Conservation (phyloP, 2,888 invertebrate species). For the Suillia variegata region DNA sequence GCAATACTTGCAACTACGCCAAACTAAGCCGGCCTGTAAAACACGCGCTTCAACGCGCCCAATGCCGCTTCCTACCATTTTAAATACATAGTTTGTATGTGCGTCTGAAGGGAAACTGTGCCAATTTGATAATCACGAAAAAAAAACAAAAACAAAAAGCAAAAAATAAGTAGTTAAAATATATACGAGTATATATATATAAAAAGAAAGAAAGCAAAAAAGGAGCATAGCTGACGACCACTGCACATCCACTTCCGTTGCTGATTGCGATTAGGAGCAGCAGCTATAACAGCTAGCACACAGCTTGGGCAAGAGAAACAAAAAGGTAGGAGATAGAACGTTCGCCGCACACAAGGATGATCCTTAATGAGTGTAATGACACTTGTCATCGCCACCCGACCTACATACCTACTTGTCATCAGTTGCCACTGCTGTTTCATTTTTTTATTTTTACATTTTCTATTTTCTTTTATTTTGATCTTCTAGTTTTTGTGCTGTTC, state of each 20-base stretch:
- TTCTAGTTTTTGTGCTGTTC: too few species aligned
- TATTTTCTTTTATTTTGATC: too few species aligned
- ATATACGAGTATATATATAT: too few species aligned
- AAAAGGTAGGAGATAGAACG: neutral
- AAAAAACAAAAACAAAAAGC: constrained; percentile 16
- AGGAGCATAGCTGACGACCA: neutral
- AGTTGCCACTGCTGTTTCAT: neutral
- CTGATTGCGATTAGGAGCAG: constrained; percentile 4
- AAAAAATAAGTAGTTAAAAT: constrained; percentile 44
- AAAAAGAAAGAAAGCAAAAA: constrained; percentile 3
- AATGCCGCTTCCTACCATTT: neutral
- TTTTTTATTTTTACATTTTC: neutral
- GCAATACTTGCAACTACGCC: constrained; percentile 1
- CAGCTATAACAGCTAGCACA: constrained; percentile 26
- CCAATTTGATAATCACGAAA: neutral
- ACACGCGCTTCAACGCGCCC: neutral
- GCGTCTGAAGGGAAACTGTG: too few species aligned
- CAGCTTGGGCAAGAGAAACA: neutral
- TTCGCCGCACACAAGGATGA: too few species aligned
- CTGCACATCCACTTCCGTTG: constrained; percentile 8
- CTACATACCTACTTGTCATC: neutral
- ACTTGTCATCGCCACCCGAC: constrained; percentile 38
- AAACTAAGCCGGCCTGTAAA: neutral
- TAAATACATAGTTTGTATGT: neutral
- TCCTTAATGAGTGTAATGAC: constrained; percentile 46